Evolutionary conservation across 2,888 invertebrate species (phyloP), one percentile per base, ranked within the genome.

Genomic region (Lepidocyrtinus sp.): DNA sequence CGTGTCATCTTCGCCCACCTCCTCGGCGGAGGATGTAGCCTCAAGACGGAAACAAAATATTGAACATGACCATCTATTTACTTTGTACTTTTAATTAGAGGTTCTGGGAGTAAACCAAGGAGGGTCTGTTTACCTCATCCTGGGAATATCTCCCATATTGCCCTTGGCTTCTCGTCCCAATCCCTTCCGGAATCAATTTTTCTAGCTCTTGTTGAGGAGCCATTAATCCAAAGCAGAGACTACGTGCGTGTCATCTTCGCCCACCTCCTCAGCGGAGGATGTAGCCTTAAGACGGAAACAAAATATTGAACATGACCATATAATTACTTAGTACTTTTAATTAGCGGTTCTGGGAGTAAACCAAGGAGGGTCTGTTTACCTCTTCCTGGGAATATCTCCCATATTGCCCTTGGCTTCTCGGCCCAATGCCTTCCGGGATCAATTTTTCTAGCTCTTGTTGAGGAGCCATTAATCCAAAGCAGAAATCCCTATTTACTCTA

Each of bases 131-230:
- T n/a, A n/a, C n/a, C n/a, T n/a, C n/a, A n/a, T n/a, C n/a, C n/a
- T n/a, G n/a, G n/a, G n/a, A n/a, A n/a, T n/a, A n/a, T n/a, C n/a
- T n/a, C n/a, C n/a, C n/a, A n/a, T n/a, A n/a, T n/a, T n/a, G n/a
- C n/a, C n/a, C n/a, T n/a, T n/a, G n/a, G n/a, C n/a, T n/a, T n/a
- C n/a, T n/a, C 12, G 5, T 19, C n/a, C n/a, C n/a, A 12, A 55
- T 12, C 55, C 55, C 2, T 17, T 17, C 65, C 27, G 12, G 46
- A 67, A 22, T n/a, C 1, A 69, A 12, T 7, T 25, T 7, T 17
- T 69, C 25, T 2, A 69, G 55, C 25, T 69, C 69, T 25, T 69
- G 69, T 46, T 69, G 69, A 19, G 69, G 69, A 1, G 69, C 69
- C 69, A 69, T 69, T 7, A 36, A 36, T 36, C 5, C 36, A 7